Evolutionary conservation across 2,888 invertebrate genomes (phyloP), one percentile per base, ranked within the genome.

Genomic region (Zygothrica quintamaculata): DNA sequence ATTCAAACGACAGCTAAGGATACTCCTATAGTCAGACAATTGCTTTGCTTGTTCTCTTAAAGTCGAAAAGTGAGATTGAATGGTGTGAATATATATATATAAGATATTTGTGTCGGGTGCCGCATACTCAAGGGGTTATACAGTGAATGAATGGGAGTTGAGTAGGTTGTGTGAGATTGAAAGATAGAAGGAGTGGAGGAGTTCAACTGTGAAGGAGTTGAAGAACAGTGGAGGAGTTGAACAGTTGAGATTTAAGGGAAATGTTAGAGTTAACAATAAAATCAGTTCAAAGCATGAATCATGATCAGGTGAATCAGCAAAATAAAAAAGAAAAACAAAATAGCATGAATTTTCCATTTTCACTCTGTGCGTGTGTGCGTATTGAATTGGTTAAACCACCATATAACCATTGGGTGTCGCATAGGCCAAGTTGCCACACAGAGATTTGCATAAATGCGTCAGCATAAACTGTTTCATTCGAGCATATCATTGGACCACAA

Each of bases 291-390:
- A 13, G 12, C 12, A 50, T 34, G 66, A 12, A 42, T n/a, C n/a
- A n/a, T 40, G 46, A 26, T 48, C 64, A 70, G 70, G 67, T 68
- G 65, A 67, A 40, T 70, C 79, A 50, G 60, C 57, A 57, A 13
- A 78, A 68, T n/a, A n/a, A n/a, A n/a, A n/a, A n/a, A n/a, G n/a
- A n/a, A n/a, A n/a, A n/a, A n/a, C n/a, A n/a, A n/a, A n/a, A n/a
- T n/a, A n/a, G n/a, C 80, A 65, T 51, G 53, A 59, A 56, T 68
- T 62, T 70, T 65, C 56, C 65, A 84, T 86, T 84, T 73, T 22
- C 42, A 42, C 42, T 53, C 36, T 42, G 40, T 48, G 29, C n/a
- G 29, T 29, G 29, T 29, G 18, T 37, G 53, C 12, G 29, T 46
- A 37, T n/a, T 22, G 25, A 33, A 22, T 37, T 22, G 37, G 12